Percentiles rank a stretch among this genome's conserved stretches.
phyloP scores from a whole-genome alignment of 2,797 vertebrate genomes.

The Xenentodon cancila region DNA sequence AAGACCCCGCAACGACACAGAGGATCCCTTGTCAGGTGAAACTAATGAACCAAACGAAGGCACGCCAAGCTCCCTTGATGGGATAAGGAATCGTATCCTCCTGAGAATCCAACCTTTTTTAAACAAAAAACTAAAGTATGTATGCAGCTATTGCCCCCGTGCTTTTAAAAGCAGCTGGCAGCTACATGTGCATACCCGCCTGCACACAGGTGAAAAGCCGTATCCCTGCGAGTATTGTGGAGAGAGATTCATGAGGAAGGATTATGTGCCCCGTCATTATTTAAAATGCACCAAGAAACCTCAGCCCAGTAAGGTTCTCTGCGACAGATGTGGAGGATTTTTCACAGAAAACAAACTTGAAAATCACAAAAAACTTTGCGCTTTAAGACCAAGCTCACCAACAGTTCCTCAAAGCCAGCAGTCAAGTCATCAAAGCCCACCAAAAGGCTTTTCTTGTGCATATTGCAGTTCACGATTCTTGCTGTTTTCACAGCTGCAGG shows the following conservation, averaged over 20 bases:
- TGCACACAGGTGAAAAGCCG: conserved; percentile 84
- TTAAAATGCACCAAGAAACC: conserved; percentile 67
- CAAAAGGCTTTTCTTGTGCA: conserved; percentile 82
- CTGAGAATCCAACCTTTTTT: conserved; percentile 67
- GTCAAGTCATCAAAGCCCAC: conserved; percentile 34
- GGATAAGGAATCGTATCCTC: conserved; percentile 58
- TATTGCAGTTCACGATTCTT: conserved; percentile 80
- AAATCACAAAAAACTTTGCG: conserved; percentile 69
- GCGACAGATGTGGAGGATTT: conserved; percentile 76
- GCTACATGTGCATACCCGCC: conserved; percentile 70
- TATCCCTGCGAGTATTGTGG: conserved; percentile 78
- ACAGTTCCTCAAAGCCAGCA: conserved; percentile 22
- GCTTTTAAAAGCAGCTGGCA: conserved; percentile 67
- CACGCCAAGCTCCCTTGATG: conserved; percentile 30
- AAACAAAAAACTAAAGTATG: conserved; percentile 67
- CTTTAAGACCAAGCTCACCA: conserved; percentile 26
- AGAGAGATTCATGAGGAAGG: conserved; percentile 80
- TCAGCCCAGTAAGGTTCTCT: conserved; percentile 48
- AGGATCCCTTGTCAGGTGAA: neutral
- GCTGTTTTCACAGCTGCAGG: conserved; percentile 84
- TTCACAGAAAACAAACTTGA: conserved; percentile 58
- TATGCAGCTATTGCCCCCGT: conserved; percentile 79
- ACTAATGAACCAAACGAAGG: conserved; percentile 31
- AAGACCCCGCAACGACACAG: conserved; percentile 17
- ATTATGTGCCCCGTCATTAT: conserved; percentile 80